Evolutionary conservation across 1,140 invertebrate species (phyloP), one percentile per base, ranked within the genome.

Genomic region (Danaus melanippus): DNA sequence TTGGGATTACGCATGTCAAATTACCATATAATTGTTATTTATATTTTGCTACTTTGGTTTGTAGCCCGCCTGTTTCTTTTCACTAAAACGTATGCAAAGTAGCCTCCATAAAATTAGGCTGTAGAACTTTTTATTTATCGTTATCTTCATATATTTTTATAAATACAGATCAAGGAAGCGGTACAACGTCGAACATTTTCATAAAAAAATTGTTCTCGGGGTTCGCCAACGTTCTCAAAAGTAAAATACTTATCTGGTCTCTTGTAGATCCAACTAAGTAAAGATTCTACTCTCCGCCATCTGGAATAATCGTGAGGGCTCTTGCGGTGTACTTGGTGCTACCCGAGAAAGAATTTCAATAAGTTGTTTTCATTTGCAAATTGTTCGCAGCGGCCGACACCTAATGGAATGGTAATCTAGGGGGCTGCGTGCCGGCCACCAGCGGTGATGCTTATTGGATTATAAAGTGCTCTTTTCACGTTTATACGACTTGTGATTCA

Each of bases 361-460:
- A 86, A 86, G 81, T 84, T 86, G 83, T 84, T 84, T 84, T 84
- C 81, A 86, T 86, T 86, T 83, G 79, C 83, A 86, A 86, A 86
- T 86, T 78, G 83, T 75, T 76, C 73, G 69, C 67, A 74, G 66
- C 72, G 69, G 74, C 21, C 72, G 83, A 83, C 78, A 83, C 78
- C 74, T 86, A 83, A 84, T 83, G 80, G 78, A 83, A 84, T 83
- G 77, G 74, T 74, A 83, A 82, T 79, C 79, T 69, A 66, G 62
- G 62, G 62, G 60, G 64, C 64, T 59, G 79, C 74, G 66, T 69
- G 67, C 74, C 73, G 65, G 56, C 64, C 67, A 58, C 58, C 66
- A 64, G 63, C 64, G 61, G 54, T 58, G 62, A 56, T 62, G 64
- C 67, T 76, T 83, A 85, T 85, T 85, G 74, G 74, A 85, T 79